Evolutionary conservation across 2,888 invertebrate species (phyloP), one percentile per base, ranked within the genome.

Genomic region (Drosophila dives): DNA sequence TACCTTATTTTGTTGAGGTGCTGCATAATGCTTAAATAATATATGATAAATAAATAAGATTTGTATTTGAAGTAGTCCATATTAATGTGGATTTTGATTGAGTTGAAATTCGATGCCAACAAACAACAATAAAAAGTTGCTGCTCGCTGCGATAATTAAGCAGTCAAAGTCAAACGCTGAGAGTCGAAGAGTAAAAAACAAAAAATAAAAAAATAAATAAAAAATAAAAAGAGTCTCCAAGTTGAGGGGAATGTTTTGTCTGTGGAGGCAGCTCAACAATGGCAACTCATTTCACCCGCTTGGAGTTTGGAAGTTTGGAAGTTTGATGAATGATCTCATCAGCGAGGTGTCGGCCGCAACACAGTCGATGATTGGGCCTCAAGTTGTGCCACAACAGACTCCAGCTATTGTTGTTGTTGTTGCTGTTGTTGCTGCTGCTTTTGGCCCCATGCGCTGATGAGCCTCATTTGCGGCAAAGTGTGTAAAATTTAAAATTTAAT

Each of bases 301-400:
- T 80, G 70, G 68, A 74, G 80, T 45, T 64, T 67, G 55, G 65
- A 50, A 74, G 80, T 45, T 64, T 67, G 55, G 65, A 50, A 65
- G 67, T 77, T 84, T 91, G 91, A 91, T 91, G 91, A 91, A 91
- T 91, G 91, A 91, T 88, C 91, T 91, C 91, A 91, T 91, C 91
- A 91, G 81, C 78, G 82, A 91, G 91, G 90, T 91, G 91, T 91
- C 91, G 86, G 86, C 77, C 51, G 60, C 72, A 74, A 72, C 83
- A 75, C 81, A 85, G 60, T 58, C 83, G 85, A 81, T 83, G 88
- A 85, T 84, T 80, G 80, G 77, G 71, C 70, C 61, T n/a, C 59
- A 66, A 74, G 67, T 61, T 62, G 48, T 53, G 67, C 48, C 68
- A 42, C 29, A 70, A 55, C 34, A 48, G 61, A 55, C 48, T 34